phyloP scores from a whole-genome alignment of 2,888 invertebrate genomes.

The Caenorhabditis sp. region DNA sequence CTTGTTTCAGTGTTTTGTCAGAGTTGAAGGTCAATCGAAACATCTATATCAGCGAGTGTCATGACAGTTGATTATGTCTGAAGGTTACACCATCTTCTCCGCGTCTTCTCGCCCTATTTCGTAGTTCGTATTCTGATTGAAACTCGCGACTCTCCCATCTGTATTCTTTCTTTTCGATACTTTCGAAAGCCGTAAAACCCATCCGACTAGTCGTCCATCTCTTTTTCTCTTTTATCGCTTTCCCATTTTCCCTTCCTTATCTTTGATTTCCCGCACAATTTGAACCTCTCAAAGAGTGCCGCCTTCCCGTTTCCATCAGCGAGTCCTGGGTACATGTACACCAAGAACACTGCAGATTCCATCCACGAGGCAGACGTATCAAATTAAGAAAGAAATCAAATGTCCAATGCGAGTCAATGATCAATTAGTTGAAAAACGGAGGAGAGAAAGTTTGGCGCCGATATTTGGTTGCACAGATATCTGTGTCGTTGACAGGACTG shows the following conservation, averaged over 20 bases:
- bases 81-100: not conserved
- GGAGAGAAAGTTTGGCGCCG: not conserved
- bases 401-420: too few species aligned
- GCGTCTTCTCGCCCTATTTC: not conserved
- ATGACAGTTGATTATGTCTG: not conserved
- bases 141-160: constrained; percentile 4
- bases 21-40: constrained; percentile 14
- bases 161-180: too few species aligned
- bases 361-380: not conserved
- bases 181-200: constrained; percentile 5
- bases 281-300: constrained; percentile 25
- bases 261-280: constrained; percentile 21
- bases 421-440: constrained; percentile 17
- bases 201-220: not conserved
- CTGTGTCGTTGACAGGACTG: not conserved
- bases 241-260: not conserved
- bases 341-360: not conserved
- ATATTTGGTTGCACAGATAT: constrained; percentile 3
- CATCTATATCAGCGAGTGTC: constrained; percentile 8
- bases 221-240: constrained; percentile 5
- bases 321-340: constrained; percentile 21
- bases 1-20: constrained; percentile 5
- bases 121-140: constrained; percentile 8
- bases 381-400: constrained; percentile 14
- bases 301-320: constrained; percentile 1